phyloP scores from a whole-genome alignment of 35 echinoderm and acorn worm species.

The Heliocidaris tuberculata region DNA sequence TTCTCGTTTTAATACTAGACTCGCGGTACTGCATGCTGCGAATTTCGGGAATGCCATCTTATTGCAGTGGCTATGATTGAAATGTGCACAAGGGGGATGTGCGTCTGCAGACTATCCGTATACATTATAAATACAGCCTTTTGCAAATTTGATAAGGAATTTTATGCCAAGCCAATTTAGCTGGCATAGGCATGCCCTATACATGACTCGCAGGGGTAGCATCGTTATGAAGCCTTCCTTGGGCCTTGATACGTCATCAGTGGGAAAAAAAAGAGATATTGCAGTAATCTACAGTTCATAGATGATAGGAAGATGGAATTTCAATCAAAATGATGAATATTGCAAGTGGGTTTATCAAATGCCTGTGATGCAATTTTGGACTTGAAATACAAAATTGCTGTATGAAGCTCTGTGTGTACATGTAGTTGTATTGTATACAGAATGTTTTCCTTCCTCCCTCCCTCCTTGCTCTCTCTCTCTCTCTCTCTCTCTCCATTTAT shows the following conservation, averaged over 20 bases:
- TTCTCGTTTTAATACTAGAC: not conserved
- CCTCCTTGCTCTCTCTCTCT: not conserved
- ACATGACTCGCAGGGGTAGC: not conserved
- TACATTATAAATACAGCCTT: constrained; percentile 18
- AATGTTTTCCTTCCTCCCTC: not conserved
- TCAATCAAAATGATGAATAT: not conserved
- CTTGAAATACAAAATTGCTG: not conserved
- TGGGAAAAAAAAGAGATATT: not conserved
- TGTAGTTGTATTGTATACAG: not conserved
- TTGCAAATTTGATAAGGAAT: constrained; percentile 18
- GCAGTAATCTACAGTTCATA: not conserved
- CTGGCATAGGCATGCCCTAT: not conserved
- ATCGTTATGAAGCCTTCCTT: not conserved
- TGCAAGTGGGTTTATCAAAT: not conserved
- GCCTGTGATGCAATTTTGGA: not conserved
- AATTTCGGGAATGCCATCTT: not conserved
- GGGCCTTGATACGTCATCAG: not conserved
- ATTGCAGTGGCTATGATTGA: not conserved
- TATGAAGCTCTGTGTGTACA: not conserved
- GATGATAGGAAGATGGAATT: not conserved
- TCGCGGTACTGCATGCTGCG: not conserved
- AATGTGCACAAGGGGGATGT: not conserved
- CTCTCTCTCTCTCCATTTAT: not conserved
- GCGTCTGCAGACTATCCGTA: not conserved
- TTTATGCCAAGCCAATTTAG: constrained; percentile 17